phyloP scores from a whole-genome alignment of 1,140 invertebrate genomes.

The Helicoverpa zea region DNA sequence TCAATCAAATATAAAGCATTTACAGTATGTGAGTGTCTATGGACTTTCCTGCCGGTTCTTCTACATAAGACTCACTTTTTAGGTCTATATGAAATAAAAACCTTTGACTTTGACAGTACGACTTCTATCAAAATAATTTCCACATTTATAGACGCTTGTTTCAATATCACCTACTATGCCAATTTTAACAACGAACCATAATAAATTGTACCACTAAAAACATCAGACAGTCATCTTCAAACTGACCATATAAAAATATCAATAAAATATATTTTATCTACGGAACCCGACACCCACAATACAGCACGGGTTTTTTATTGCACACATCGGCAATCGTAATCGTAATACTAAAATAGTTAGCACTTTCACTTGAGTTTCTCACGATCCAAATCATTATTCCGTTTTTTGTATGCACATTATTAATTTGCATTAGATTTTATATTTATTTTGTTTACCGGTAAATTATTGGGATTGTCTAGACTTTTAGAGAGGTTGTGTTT shows the following conservation, averaged over 20 bases:
- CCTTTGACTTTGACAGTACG: no score
- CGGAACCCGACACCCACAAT: conserved; percentile 24
- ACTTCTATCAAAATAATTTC: no score
- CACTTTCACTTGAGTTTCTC: conserved; percentile 48
- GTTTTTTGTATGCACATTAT: conserved; percentile 48
- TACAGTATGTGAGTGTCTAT: no score
- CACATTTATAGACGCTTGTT: not conserved
- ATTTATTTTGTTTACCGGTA: conserved; percentile 33
- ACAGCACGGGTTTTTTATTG: conserved; percentile 30
- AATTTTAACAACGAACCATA: not conserved
- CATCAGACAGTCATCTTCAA: not conserved
- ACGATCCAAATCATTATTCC: conserved; percentile 19
- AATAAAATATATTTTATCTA: conserved; percentile 7
- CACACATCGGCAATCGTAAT: conserved; percentile 22
- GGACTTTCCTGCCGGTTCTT: no score
- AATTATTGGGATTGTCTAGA: conserved; percentile 14
- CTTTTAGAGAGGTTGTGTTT: no score
- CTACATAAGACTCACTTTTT: no score
- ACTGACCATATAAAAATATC: not conserved
- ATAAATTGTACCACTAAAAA: not conserved
- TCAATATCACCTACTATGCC: not conserved
- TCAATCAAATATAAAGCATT: no score
- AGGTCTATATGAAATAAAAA: no score
- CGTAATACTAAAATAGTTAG: conserved; percentile 46
- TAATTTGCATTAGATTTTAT: conserved; percentile 49